A percentile compares a stretch with the other conserved stretches of the same genome.
These are phyloP conservation scores for Caenorhabditis sulstoni DNA, from an alignment of 2,888 invertebrate species.

Conservation along the genomic window DNA sequence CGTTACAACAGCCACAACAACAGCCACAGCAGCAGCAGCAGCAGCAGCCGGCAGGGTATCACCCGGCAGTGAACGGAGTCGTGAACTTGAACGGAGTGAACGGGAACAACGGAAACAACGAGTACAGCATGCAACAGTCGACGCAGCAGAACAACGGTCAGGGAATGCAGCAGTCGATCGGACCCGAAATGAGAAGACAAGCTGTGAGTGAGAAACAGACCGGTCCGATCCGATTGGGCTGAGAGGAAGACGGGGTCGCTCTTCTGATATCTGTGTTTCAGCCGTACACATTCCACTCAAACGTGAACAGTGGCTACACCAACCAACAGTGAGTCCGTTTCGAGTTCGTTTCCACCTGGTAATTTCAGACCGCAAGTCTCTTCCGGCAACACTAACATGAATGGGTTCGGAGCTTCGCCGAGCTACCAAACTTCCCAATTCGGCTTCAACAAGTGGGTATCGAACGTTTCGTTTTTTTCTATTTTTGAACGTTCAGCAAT, in stretches of 20 bases:
- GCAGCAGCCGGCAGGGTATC: conserved; percentile 41
- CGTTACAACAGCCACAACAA: not conserved
- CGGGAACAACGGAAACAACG: conserved; percentile 58
- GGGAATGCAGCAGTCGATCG: conserved; percentile 8
- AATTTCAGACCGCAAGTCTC: conserved; percentile 45
- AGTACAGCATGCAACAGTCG: conserved; percentile 55
- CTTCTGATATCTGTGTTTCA: conserved; percentile 15
- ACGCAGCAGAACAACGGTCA: conserved; percentile 16
- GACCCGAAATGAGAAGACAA: conserved; percentile 39
- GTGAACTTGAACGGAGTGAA: conserved; percentile 66
- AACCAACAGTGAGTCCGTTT: conserved; percentile 32
- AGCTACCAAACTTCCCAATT: conserved; percentile 43
- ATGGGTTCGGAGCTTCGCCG: conserved; percentile 55
- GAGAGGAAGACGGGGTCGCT: too few species aligned
- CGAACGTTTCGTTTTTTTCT: not conserved
- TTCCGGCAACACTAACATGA: conserved; percentile 48
- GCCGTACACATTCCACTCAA: conserved; percentile 33
- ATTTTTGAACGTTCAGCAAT: conserved; percentile 28
- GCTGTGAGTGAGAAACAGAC: conserved; percentile 8
- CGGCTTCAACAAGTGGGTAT: conserved; percentile 49
- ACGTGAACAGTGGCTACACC: conserved; percentile 56
- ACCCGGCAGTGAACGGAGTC: conserved; percentile 62
- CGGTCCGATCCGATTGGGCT: not conserved
- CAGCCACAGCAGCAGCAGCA: conserved; percentile 12
- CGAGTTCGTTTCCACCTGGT: not conserved